Conservation (phyloP, 2,113 vertebrate species). For the Leuciscus idus region DNA sequence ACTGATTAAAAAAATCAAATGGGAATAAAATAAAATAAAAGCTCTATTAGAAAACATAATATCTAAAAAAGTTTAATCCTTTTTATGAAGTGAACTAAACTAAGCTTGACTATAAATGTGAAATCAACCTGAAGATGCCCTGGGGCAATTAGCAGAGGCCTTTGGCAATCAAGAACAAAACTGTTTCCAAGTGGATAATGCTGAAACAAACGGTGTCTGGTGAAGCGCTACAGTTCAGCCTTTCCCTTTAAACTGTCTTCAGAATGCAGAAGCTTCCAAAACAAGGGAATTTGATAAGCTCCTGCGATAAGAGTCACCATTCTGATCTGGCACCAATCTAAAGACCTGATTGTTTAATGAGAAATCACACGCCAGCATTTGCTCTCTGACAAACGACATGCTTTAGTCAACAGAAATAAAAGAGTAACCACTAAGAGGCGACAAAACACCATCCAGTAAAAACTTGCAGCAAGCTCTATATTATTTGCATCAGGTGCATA, state of each 20-base stretch:
- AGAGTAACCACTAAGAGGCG: constrained; percentile 11
- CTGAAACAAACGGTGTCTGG: background rate
- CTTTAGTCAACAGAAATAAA: background rate
- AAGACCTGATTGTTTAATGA: background rate
- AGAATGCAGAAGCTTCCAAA: background rate
- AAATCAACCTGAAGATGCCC: no score
- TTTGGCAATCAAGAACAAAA: background rate
- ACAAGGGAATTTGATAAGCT: background rate
- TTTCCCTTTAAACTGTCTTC: background rate
- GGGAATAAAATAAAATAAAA: background rate
- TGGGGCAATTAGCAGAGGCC: background rate
- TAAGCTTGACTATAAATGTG: background rate
- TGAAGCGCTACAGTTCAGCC: background rate
- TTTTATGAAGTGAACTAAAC: background rate
- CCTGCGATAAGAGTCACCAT: background rate
- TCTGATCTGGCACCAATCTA: background rate
- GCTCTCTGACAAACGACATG: no score
- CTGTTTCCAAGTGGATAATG: background rate
- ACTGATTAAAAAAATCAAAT: background rate
- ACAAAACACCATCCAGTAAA: background rate
- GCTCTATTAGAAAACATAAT: background rate
- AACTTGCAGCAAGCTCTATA: background rate
- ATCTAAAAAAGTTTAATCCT: background rate
- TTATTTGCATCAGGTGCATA: background rate
- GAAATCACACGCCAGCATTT: background rate